Evolutionary conservation across 2,888 invertebrate genomes (phyloP), one percentile per base, ranked within the genome.

Genomic region (Phoenoteleia sp.): DNA sequence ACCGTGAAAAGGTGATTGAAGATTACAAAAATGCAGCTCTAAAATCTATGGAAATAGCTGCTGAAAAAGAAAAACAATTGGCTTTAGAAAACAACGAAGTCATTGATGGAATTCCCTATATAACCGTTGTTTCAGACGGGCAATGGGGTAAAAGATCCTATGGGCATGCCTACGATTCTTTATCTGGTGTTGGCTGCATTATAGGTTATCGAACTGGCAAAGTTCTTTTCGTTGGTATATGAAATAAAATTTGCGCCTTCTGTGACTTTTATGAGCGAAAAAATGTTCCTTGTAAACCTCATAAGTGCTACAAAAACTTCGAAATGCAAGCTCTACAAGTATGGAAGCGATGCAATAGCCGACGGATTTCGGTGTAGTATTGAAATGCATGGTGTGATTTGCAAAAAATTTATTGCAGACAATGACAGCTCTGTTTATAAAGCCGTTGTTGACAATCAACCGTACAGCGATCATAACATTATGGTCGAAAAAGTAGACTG

Each of bases 341-440:
- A 75, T 75, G 64, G 87, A 87, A 56, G 36, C 21, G 79, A 86
- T 42, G 69, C 76, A 4, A 81, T 88, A 27, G 56, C 60, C 7
- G 81, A 77, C 54, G 87, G 86, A 13, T 86, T 88, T 27, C 56
- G 62, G 19, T 23, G 21, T 21, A 88, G 85, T 25, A n/a, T 87
- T 9, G 81, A 84, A 56, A 66, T 39, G 21, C 80, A 85, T 33
- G 79, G 79, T 3, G 21, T 87, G 11, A 87, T 87, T 11, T 87
- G 86, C 36, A 75, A 79, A 66, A 60, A n/a, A 29, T n/a, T 75
- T 17, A 77, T 87, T n/a, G 76, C 75, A 0, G 86, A 87, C 15
- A 92, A 92, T 9, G 93, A 93, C 77, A 89, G 90, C 13, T 91
- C 89, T 13, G 92, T 92, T 1, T 91, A 88, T 39, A 86, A 87